Conservation (phyloP, 2,888 invertebrate species). For the Achlya flavicornis region DNA sequence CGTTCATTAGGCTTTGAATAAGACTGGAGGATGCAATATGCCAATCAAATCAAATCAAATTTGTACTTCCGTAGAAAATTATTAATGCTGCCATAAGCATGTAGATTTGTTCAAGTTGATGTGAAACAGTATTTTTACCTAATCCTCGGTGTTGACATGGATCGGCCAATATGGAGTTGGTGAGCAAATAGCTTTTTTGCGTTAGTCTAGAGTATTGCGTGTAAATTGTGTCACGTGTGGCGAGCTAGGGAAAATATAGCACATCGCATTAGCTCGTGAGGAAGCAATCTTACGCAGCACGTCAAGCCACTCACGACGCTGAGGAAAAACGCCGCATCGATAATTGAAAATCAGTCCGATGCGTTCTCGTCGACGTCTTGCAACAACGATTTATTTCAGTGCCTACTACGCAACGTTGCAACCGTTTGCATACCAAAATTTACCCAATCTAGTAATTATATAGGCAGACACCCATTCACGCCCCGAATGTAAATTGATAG, state of each 20-base stretch:
- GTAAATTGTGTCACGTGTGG: slow-evolving; percentile 8
- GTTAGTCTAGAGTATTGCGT: slow-evolving; percentile 11
- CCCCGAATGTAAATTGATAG: slow-evolving; percentile 43
- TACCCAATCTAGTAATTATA: slow-evolving; percentile 36
- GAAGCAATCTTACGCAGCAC: slow-evolving; percentile 21
- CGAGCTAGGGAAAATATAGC: neutral
- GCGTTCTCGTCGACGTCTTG: slow-evolving; percentile 34
- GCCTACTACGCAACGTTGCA: slow-evolving; percentile 19
- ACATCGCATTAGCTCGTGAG: slow-evolving; percentile 19
- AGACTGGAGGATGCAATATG: too few species aligned
- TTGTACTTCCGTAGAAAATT: neutral
- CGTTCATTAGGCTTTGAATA: too few species aligned
- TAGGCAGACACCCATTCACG: slow-evolving; percentile 20
- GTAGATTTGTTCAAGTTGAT: neutral
- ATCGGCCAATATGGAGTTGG: slow-evolving; percentile 5
- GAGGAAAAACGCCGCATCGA: slow-evolving; percentile 15
- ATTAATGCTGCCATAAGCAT: too few species aligned
- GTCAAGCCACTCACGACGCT: slow-evolving; percentile 20
- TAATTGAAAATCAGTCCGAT: slow-evolving; percentile 45
- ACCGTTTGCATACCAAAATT: slow-evolving; percentile 15
- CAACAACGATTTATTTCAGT: slow-evolving; percentile 23
- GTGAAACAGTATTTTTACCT: neutral
- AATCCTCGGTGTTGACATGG: neutral
- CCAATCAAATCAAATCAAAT: too few species aligned
- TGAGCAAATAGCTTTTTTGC: slow-evolving; percentile 7